A percentile compares a stretch with the other conserved stretches of the same genome.
phyloP scores from a whole-genome alignment of 2,888 invertebrate genomes.

The Electrophaes corylata region DNA sequence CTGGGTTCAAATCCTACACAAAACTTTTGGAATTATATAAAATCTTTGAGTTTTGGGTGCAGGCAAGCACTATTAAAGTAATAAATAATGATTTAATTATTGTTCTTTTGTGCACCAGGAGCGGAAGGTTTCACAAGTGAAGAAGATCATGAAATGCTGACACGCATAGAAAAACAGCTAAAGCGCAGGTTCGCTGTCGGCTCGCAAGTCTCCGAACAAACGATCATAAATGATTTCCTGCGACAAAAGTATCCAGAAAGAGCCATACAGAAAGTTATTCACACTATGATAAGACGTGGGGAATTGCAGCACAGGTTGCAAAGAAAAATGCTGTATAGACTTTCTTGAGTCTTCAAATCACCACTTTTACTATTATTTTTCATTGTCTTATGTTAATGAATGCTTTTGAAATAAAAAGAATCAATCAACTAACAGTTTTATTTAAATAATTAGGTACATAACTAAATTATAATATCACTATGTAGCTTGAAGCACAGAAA shows the following conservation, averaged over 20 bases:
- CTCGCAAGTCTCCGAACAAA: constrained; percentile 97
- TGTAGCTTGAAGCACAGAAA: constrained; percentile 33
- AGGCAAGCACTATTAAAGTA: no score
- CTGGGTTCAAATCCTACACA: no score
- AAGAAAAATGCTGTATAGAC: constrained; percentile 97
- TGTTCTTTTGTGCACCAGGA: constrained; percentile 76
- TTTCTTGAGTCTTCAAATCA: constrained; percentile 85
- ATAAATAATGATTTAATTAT: no score
- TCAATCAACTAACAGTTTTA: constrained; percentile 32
- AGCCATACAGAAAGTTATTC: constrained; percentile 94
- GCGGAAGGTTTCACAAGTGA: constrained; percentile 99
- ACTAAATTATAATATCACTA: constrained; percentile 26
- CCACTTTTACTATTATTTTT: neutral
- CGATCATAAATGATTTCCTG: constrained; percentile 94
- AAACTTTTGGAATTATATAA: no score
- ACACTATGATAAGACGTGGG: constrained; percentile 97
- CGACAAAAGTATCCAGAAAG: constrained; percentile 94
- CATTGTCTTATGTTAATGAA: constrained; percentile 1
- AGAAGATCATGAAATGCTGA: constrained; percentile 95
- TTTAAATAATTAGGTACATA: constrained; percentile 30
- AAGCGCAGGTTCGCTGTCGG: constrained; percentile 97
- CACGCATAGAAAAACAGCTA: constrained; percentile 96
- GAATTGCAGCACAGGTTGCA: constrained; percentile 98
- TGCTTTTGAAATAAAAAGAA: constrained; percentile 29
- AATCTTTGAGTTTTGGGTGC: no score